phyloP scores from a whole-genome alignment of 2,888 invertebrate genomes.

The Eristalis arbustorum region DNA sequence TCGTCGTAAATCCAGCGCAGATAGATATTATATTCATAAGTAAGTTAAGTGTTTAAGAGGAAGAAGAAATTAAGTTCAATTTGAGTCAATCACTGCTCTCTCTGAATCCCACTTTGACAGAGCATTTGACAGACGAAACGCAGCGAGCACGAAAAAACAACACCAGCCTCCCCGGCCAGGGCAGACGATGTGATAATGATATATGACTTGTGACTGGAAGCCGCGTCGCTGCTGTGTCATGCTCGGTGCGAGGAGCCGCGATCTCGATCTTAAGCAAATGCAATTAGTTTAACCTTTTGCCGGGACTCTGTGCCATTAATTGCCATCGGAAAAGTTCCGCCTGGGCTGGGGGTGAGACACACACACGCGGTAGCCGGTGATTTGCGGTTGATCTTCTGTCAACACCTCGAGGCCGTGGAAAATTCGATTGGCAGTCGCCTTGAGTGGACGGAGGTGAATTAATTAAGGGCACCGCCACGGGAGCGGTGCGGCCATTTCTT shows the following conservation, averaged over 20 bases:
- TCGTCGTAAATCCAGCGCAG: slow-evolving; percentile 47
- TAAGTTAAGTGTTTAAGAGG: slow-evolving; percentile 75
- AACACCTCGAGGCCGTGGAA: slow-evolving; percentile 45
- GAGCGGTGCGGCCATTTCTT: slow-evolving; percentile 12
- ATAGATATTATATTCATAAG: slow-evolving; percentile 71
- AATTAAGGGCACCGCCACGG: slow-evolving; percentile 52
- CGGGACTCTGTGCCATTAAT: slow-evolving; percentile 38
- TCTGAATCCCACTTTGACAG: slow-evolving; percentile 71
- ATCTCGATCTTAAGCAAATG: slow-evolving; percentile 38
- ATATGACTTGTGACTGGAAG: slow-evolving; percentile 14
- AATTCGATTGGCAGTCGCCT: slow-evolving; percentile 31
- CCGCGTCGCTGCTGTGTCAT: background rate
- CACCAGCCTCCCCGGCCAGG: slow-evolving; percentile 7
- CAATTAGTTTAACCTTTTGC: slow-evolving; percentile 67
- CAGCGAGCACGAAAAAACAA: slow-evolving; percentile 25
- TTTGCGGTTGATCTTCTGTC: slow-evolving; percentile 22
- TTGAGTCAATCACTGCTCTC: slow-evolving; percentile 75
- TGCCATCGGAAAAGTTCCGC: slow-evolving; percentile 24
- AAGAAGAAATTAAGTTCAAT: slow-evolving; percentile 76
- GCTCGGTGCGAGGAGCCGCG: slow-evolving; percentile 7
- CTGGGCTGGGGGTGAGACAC: background rate
- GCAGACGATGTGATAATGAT: slow-evolving; percentile 41
- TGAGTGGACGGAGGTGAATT: slow-evolving; percentile 42
- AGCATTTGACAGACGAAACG: slow-evolving; percentile 57
- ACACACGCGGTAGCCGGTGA: slow-evolving; percentile 20